Percentiles rank a stretch among this genome's conserved stretches.
phyloP scores from a whole-genome alignment of 1,140 invertebrate genomes.

The Platorchestia sp. region DNA sequence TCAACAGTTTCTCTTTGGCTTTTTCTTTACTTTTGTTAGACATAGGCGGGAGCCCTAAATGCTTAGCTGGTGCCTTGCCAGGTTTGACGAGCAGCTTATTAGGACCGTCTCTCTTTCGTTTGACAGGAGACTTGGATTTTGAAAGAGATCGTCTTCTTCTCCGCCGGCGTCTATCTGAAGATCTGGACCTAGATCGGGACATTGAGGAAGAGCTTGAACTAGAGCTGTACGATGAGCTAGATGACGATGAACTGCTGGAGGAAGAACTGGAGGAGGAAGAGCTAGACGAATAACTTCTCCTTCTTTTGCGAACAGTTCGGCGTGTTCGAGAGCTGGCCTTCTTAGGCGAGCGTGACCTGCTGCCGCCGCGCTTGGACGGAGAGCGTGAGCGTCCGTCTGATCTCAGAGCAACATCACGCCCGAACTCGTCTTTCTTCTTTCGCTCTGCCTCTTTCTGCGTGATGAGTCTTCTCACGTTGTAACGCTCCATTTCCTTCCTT shows the following conservation, averaged over 20 bases:
- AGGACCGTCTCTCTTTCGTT: conserved; percentile 62
- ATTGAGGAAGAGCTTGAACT: conserved; percentile 66
- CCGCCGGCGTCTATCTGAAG: conserved; percentile 56
- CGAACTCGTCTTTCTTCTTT: conserved; percentile 82
- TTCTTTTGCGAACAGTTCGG: conserved; percentile 58
- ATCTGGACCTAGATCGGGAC: conserved; percentile 66
- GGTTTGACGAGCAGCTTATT: conserved; percentile 69
- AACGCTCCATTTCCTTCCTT: conserved; percentile 80
- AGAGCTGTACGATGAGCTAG: conserved; percentile 66
- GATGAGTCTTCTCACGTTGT: conserved; percentile 84
- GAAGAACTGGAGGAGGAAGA: conserved; percentile 65
- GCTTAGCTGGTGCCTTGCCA: conserved; percentile 70
- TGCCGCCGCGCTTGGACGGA: conserved; percentile 68
- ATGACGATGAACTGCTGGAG: conserved; percentile 63
- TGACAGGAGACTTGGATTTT: conserved; percentile 53
- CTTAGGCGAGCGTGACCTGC: conserved; percentile 67
- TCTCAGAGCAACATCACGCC: conserved; percentile 77
- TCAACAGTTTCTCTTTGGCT: conserved; percentile 74
- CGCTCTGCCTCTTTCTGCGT: conserved; percentile 72
- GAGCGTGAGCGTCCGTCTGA: conserved; percentile 67
- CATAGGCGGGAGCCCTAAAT: conserved; percentile 68
- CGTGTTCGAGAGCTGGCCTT: conserved; percentile 59
- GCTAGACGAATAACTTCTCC: conserved; percentile 63
- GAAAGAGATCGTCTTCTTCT: conserved; percentile 57
- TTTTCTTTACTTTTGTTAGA: conserved; percentile 69